Base-by-base conservation (phyloP, 1,140 invertebrate genomes). In the Papilio dardanus region DNA sequence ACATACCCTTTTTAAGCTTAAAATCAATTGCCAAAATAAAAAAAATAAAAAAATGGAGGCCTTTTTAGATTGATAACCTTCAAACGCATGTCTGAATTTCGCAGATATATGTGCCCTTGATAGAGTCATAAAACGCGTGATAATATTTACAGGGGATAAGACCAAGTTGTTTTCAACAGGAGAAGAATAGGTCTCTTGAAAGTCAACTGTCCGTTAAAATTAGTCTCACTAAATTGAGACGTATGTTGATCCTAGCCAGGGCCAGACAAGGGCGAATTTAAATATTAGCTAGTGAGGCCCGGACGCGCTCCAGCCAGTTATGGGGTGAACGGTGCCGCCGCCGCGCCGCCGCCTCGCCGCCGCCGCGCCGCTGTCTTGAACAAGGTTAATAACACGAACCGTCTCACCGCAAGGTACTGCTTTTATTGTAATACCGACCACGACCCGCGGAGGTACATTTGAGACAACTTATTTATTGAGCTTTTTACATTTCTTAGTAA, bases 261-360 rank as follows among this genome's bases (percentile, higher is more conserved):
- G 71, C 71, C 81, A 83, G 81, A 83, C 80, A 81, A 81, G 78
- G 80, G 75, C 80, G 77, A 81, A 83, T 81, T 81, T 78, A 78
- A 81, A 82, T 78, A 69, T 78, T 79, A 68, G 74, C 76, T 28
- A 58, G 75, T 50, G 73, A 77, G 74, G 79, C 79, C 69, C 79
- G 76, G 76, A 76, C 71, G 73, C 76, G 42, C 28, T 78, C 77
- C 76, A 78, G 77, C 69, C 74, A 74, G 78, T 58, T 16, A 46
- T n/a, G 46, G 71, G 71, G 71, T 73, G 71, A 73, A 73, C 50
- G 50, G 24, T 58, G 71, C 28, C 71, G 46, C 76, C 33, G n/a
- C 40, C 2, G 3, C 40, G 40, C 16, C 40, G 16, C 42, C 14
- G n/a, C n/a, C 42, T 0, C 42, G 0, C 42, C 42, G 42, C 42